phyloP scores from a whole-genome alignment of 2,113 vertebrate species.

The Benitochromis conjunctus region DNA sequence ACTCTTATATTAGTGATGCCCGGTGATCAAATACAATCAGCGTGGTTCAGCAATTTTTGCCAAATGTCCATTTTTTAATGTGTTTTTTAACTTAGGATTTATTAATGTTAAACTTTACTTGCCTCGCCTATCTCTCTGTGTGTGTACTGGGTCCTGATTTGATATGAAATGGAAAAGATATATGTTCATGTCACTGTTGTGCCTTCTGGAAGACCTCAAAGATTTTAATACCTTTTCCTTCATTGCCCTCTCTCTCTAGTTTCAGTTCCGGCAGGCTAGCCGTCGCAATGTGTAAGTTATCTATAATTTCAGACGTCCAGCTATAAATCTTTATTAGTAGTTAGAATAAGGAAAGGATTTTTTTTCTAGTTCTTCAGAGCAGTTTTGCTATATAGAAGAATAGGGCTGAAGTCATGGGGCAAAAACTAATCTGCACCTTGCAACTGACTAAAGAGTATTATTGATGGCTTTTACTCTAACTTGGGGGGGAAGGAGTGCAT shows the following conservation, averaged over 20 bases:
- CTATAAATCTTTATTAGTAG: constrained; percentile 74
- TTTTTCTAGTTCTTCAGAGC: constrained; percentile 53
- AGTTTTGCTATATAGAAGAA: constrained; percentile 49
- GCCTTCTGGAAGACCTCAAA: constrained; percentile 24
- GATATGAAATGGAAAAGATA: neutral
- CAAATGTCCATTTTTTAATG: neutral
- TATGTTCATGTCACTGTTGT: constrained; percentile 23
- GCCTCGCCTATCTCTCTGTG: neutral
- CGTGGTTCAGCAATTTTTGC: neutral
- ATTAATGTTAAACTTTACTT: neutral
- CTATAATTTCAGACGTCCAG: constrained; percentile 55
- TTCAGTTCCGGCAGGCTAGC: constrained; percentile 23
- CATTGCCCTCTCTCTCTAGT: neutral
- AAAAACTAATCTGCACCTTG: constrained; percentile 56
- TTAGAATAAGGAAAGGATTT: constrained; percentile 41
- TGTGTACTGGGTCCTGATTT: neutral
- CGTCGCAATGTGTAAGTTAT: constrained; percentile 65
- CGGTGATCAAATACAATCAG: neutral
- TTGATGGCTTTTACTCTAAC: constrained; percentile 55
- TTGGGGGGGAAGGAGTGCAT: constrained; percentile 28
- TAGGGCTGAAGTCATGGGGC: constrained; percentile 23
- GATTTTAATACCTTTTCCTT: neutral
- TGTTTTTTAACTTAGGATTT: neutral
- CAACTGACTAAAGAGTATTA: constrained; percentile 48
- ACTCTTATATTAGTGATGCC: neutral